These are phyloP conservation scores for Dicentrarchus labrax DNA, from an alignment of 2,113 vertebrate species.

Conservation along the genomic window DNA sequence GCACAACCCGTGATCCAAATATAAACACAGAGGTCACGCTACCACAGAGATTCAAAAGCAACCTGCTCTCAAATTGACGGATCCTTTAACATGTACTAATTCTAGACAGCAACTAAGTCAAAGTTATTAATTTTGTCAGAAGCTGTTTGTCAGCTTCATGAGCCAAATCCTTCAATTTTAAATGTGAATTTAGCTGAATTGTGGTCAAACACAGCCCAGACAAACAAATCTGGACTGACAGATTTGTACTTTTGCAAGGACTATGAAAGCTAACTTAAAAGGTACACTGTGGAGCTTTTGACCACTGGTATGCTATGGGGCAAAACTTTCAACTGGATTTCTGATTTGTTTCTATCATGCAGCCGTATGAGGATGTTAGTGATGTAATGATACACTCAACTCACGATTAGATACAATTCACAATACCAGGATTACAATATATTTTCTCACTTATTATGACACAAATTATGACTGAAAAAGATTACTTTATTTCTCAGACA, in stretches of 20 bases:
- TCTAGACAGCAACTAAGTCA: background rate
- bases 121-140: background rate
- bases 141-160: background rate
- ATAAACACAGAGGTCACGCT: conserved; percentile 30
- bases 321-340: too few relatives aligned
- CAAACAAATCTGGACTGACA: background rate
- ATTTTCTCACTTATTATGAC: too few relatives aligned
- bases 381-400: too few relatives aligned
- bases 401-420: too few relatives aligned
- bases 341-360: background rate
- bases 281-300: background rate
- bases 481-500: too few relatives aligned
- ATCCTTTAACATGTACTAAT: background rate
- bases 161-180: background rate
- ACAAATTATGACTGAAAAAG: too few relatives aligned
- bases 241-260: background rate
- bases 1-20: conserved; percentile 29
- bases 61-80: conserved; percentile 5
- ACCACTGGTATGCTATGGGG: background rate
- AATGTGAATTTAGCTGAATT: background rate
- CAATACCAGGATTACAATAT: too few relatives aligned
- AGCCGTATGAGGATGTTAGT: background rate
- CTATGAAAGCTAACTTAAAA: background rate
- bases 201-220: background rate
- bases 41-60: background rate